Conservation (phyloP, 2,113 vertebrate genomes). For the Ptyas mucosa region DNA sequence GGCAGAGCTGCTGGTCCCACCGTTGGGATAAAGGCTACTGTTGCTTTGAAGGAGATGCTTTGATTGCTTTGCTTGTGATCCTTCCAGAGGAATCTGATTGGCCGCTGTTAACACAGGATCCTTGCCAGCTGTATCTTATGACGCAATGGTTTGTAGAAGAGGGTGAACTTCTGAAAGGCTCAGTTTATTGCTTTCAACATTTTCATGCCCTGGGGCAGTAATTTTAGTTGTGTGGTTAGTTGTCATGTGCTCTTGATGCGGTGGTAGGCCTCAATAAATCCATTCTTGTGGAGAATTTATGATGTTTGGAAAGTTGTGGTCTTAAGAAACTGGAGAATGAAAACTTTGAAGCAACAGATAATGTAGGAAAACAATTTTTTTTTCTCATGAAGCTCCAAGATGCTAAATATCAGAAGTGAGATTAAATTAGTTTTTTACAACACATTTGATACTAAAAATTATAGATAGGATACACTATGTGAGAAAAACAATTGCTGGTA, state of each 20-base stretch:
- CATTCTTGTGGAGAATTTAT: fast-evolving
- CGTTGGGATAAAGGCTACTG: not conserved
- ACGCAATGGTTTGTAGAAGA: not conserved
- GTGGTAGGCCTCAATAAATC: fast-evolving
- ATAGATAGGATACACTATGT: fast-evolving
- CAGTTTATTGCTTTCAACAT: not conserved
- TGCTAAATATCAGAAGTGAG: not conserved
- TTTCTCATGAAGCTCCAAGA: not conserved
- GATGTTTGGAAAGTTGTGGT: fast-evolving
- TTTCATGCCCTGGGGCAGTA: not conserved
- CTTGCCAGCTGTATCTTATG: not conserved
- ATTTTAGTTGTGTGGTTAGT: fast-evolving
- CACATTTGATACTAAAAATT: not conserved
- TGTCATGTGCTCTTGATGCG: not conserved
- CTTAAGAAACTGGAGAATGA: fast-evolving
- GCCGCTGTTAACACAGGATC: not conserved
- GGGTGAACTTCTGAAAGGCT: not conserved
- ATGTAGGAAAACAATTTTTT: not conserved
- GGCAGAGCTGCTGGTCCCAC: not conserved
- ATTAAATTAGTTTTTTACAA: not conserved
- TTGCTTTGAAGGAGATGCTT: not conserved
- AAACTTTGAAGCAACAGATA: conserved; percentile 49
- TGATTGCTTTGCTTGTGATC: not conserved
- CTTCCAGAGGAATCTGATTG: not conserved
- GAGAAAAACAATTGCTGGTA: not conserved